Evolutionary conservation across 2,888 invertebrate genomes (phyloP).

Genomic region (Xestoiulus laeticollis): DNA sequence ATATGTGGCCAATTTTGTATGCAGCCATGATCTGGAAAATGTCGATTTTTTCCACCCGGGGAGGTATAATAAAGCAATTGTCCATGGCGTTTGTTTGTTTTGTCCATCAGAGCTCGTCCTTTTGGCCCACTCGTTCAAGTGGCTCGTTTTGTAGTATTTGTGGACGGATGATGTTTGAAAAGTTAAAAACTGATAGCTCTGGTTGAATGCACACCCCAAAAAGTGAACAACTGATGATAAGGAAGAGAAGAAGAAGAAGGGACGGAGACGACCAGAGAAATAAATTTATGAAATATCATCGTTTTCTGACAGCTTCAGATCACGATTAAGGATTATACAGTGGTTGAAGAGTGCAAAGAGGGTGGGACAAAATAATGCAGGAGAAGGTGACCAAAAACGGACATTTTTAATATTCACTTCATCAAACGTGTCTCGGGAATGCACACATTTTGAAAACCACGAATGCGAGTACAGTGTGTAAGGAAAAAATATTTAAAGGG

Average conservation of each 20-base stretch:
- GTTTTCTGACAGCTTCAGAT: constrained; percentile 39
- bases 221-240: background rate
- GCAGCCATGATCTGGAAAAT: too few relatives aligned
- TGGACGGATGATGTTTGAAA: constrained; percentile 6
- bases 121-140: background rate
- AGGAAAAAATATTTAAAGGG: too few relatives aligned
- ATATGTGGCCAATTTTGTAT: too few relatives aligned
- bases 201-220: background rate
- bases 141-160: too few relatives aligned
- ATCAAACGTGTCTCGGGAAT: too few relatives aligned
- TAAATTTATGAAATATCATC: constrained; percentile 43
- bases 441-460: too few relatives aligned
- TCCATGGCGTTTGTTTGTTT: too few relatives aligned
- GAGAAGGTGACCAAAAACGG: background rate
- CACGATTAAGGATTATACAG: background rate
- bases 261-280: background rate
- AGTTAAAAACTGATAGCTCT: constrained; percentile 27
- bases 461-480: too few relatives aligned
- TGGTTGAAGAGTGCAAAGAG: background rate
- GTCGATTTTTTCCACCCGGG: too few relatives aligned
- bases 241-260: background rate
- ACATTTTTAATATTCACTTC: too few relatives aligned
- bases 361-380: background rate
- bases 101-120: background rate
- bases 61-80: too few relatives aligned